Percentiles rank a stretch among this genome's conserved stretches.
phyloP scores from a whole-genome alignment of 1,140 invertebrate species.

The Cyrtorhinus lividipennis region DNA sequence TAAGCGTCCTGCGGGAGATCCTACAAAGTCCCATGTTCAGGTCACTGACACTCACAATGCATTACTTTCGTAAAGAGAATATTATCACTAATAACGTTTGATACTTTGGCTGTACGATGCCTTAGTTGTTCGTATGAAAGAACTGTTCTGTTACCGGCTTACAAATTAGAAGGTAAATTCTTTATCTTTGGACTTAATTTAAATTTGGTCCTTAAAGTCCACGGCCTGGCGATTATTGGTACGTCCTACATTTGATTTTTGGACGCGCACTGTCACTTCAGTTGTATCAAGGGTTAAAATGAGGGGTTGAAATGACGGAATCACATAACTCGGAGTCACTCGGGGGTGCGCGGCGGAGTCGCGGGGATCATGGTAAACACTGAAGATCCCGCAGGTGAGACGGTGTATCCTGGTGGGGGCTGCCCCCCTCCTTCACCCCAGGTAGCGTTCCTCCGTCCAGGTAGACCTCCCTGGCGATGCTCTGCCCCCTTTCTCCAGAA shows the following conservation, averaged over 20 bases:
- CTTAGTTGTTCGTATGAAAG: background rate
- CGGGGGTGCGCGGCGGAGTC: background rate
- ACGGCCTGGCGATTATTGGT: background rate
- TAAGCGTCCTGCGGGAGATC: background rate
- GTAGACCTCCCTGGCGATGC: too few relatives aligned
- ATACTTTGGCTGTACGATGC: background rate
- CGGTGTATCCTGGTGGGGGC: background rate
- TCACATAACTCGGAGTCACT: background rate
- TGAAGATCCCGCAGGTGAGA: background rate
- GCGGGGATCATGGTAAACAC: background rate
- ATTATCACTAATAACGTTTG: background rate
- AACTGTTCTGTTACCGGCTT: background rate
- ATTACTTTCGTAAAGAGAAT: too few relatives aligned
- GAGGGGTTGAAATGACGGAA: background rate
- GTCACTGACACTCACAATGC: constrained; percentile 6
- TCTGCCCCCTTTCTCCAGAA: too few relatives aligned
- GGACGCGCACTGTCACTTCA: background rate
- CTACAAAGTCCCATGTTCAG: constrained; percentile 7
- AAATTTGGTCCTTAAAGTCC: too few relatives aligned
- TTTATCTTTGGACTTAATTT: too few relatives aligned
- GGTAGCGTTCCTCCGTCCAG: too few relatives aligned
- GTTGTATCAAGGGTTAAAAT: background rate
- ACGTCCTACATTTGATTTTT: background rate
- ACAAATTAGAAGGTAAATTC: background rate
- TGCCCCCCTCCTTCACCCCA: background rate